Base-by-base conservation (phyloP, 2,113 vertebrate species). In the Aythya baeri region DNA sequence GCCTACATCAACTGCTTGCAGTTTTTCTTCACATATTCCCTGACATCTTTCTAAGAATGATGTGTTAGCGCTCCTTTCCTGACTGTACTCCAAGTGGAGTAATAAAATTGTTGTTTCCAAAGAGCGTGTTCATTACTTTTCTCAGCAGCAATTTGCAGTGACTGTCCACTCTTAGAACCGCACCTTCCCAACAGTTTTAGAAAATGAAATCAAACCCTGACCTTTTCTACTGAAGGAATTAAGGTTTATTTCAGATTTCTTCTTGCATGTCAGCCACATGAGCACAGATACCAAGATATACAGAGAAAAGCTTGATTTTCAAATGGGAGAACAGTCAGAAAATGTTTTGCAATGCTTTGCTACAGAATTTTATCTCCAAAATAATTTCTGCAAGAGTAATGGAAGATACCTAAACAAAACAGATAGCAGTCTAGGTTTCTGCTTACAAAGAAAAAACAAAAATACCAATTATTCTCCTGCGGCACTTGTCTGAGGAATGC, bases 81-180 rank as follows among this genome's bases (percentile, higher is more conserved):
- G 84, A 65, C 93, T 72, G 43, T 89, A 87, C 83, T 91, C 78
- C 75, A 83, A 67, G 41, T 70, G 70, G 94, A 92, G 82, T 66
- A 94, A 96, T 96, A 95, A 94, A 93, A 34, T 29, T 74, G 34
- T 70, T 83, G 27, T 86, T 92, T 73, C 61, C 18, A 22, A 86
- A 91, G 34, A 70, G 2, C 5, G 7, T 20, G 74, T 54, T 92
- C 34, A 29, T 75, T 88, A 46, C 73, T 94, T 84, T 85, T 49
- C 66, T 83, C 44, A 43, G 80, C 74, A 77, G 59, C n/a, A 59
- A 11, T 46, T 6, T 13, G 54, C 23, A 2, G 52, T 63, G 43
- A 86, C 73, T 41, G 38, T 14, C 38, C 13, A 11, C 71, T 80
- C 72, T 74, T 46, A 6, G 11, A 79, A 38, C 29, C 55, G 34